Evolutionary conservation across 2,888 invertebrate genomes (phyloP).

Genomic region (Seira sanloemensis): DNA sequence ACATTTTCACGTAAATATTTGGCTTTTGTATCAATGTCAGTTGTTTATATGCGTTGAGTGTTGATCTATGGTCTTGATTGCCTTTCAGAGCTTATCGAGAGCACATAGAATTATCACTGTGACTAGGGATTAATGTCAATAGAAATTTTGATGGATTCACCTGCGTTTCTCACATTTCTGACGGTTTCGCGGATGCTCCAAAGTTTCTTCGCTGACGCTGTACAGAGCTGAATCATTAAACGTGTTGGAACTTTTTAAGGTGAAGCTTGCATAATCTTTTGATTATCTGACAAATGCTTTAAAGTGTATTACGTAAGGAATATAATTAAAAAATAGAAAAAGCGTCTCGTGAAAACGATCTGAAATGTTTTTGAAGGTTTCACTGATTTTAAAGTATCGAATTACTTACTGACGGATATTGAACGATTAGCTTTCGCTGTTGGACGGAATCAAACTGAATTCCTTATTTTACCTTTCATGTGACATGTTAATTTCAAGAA

Average conservation of each 20-base stretch:
- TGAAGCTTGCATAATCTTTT: background rate
- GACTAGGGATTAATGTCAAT: background rate
- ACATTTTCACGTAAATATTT: too few relatives aligned
- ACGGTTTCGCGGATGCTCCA: background rate
- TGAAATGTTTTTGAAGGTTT: background rate
- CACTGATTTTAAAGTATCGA: background rate
- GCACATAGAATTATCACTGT: too few relatives aligned
- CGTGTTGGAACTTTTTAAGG: background rate
- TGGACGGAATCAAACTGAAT: background rate
- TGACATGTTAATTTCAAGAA: too few relatives aligned
- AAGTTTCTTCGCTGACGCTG: background rate
- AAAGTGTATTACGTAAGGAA: background rate
- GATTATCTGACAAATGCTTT: background rate
- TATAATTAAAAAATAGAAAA: background rate
- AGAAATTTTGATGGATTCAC: background rate
- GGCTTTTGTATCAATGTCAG: too few relatives aligned
- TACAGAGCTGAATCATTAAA: background rate
- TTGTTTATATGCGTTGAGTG: too few relatives aligned
- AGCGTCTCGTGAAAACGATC: background rate
- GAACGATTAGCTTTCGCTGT: background rate
- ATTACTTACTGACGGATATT: background rate
- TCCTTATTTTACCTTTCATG: too few relatives aligned
- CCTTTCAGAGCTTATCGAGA: too few relatives aligned
- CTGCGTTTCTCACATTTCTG: too few relatives aligned
- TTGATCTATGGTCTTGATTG: too few relatives aligned